Conservation (phyloP, 1,140 invertebrate genomes). For the Venustaconcha ellipsiformis region DNA sequence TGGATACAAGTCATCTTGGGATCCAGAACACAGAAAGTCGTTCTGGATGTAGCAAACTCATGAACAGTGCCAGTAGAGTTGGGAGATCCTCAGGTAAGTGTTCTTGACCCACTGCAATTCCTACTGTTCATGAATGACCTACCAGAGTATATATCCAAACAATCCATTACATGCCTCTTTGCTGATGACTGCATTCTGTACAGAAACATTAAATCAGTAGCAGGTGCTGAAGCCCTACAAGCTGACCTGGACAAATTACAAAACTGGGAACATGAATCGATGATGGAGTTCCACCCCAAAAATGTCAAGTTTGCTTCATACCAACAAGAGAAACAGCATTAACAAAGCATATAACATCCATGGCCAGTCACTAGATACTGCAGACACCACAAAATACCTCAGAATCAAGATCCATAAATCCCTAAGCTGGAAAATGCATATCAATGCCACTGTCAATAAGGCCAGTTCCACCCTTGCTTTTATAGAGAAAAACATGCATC, state of each 20-base stretch:
- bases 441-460: too few species aligned
- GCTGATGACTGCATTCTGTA: constrained; percentile 26
- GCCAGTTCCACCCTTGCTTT: too few species aligned
- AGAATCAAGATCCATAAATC: too few species aligned
- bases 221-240: background rate
- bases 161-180: constrained; percentile 13
- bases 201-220: constrained; percentile 1
- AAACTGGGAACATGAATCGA: too few species aligned
- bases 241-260: background rate
- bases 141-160: constrained; percentile 2
- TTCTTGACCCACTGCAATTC: constrained; percentile 5
- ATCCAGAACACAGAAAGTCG: constrained; percentile 16
- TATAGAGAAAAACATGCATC: too few species aligned
- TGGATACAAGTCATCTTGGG: constrained; percentile 26
- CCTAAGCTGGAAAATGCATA: too few species aligned
- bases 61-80: constrained; percentile 10
- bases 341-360: too few species aligned
- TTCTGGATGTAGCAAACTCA: constrained; percentile 9
- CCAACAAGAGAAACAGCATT: too few species aligned
- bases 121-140: constrained; percentile 21
- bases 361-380: too few species aligned
- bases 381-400: too few species aligned
- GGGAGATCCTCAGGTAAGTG: constrained; percentile 24
- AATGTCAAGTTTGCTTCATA: too few species aligned
- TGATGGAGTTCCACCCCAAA: too few species aligned